Evolutionary conservation across 1,140 invertebrate genomes (phyloP), one percentile per base, ranked within the genome.

Genomic region (Parapsyche elsis): DNA sequence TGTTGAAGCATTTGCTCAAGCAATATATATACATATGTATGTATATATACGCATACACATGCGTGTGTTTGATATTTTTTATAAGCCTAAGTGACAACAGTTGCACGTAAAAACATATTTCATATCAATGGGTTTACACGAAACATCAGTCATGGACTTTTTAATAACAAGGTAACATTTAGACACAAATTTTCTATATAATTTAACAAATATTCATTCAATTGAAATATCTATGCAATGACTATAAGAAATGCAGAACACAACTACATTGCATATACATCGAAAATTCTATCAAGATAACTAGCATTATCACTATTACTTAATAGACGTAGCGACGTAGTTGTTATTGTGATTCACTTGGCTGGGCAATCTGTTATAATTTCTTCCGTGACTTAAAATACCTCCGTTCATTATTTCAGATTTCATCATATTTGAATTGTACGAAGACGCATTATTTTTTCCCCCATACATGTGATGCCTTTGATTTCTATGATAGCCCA

Each of bases 261-360:
- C 12, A 46, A 19, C 44, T 73, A 73, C 24, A 38, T 46, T 45
- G 46, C 71, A 73, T 75, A 57, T 57, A 75, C 24, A 57, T 75
- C 44, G 73, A 75, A 30, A n/a, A 57, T 46, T 49, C 5, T n/a
- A 67, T 67, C 9, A 30, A 30, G 46, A 80, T 67, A 71, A 67
- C 12, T 23, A 61, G 46, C 9, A 16, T 44, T 14, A 12, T n/a
- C 61, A 9, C 21, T 30, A n/a, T 67, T 82, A 82, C 49, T 82
- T 80, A 21, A 82, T 80, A 21, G 81, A 78, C 9, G 81, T 71
- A 0, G 78, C 78, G 16, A 82, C 81, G 26, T 73, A 82, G 53
- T 82, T 82, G 30, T 78, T 80, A 46, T 82, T 80, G 49, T 79
- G 67, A 45, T 80, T 82, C 23, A 77, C 14, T 21, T 82, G 79